Conservation (phyloP, 2,113 vertebrate species). For the Entelurus aequoreus region DNA sequence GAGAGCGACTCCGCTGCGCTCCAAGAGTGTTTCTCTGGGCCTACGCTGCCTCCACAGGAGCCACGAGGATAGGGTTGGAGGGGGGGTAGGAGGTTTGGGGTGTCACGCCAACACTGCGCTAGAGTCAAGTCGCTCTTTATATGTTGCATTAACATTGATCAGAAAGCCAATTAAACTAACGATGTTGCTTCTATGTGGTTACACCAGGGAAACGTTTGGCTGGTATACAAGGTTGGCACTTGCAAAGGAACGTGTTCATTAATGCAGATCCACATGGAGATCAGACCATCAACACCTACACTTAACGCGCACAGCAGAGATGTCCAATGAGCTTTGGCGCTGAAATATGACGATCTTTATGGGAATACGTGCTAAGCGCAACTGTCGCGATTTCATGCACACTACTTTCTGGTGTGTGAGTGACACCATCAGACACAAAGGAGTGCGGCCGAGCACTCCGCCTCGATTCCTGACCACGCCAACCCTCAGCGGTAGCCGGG, state of each 20-base stretch:
- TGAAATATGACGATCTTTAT: conserved; percentile 10
- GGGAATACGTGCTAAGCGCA: conserved; percentile 29
- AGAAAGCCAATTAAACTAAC: conserved; percentile 75
- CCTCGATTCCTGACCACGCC: conserved; percentile 55
- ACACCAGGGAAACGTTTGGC: conserved; percentile 46
- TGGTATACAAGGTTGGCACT: conserved; percentile 40
- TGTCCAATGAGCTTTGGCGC: background rate
- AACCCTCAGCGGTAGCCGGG: conserved; percentile 54
- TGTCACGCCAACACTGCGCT: conserved; percentile 55
- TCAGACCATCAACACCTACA: background rate
- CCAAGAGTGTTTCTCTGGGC: conserved; percentile 45
- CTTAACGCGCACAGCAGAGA: background rate
- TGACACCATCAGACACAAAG: conserved; percentile 68
- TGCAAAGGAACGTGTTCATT: conserved; percentile 40
- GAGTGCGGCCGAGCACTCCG: conserved; percentile 52
- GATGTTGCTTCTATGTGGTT: conserved; percentile 59
- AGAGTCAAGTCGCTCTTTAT: conserved; percentile 65
- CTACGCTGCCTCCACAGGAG: conserved; percentile 50
- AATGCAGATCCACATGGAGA: background rate
- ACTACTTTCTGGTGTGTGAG: conserved; percentile 58
- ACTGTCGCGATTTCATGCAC: too few species aligned
- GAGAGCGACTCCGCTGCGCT: conserved; percentile 60
- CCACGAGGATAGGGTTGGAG: conserved; percentile 30
- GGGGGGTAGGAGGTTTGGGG: conserved; percentile 9
- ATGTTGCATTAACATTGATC: conserved; percentile 73